Conservation (phyloP, 53 echinoderm and acorn worm species). For the Astropecten irregularis region DNA sequence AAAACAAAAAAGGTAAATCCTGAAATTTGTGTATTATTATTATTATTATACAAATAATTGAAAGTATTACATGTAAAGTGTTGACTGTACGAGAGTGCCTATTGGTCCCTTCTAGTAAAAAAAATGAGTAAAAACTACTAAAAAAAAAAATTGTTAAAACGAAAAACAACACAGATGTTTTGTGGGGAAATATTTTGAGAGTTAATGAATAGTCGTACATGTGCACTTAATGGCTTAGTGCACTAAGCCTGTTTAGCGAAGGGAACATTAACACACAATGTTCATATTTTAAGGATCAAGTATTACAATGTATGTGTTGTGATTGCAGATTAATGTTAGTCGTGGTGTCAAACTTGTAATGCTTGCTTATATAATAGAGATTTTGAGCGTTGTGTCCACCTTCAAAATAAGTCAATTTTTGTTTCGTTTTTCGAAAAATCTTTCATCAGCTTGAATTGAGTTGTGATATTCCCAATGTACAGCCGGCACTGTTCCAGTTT, state of each 20-base stretch:
- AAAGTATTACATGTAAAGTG: conserved; percentile 15
- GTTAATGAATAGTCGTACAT: conserved; percentile 11
- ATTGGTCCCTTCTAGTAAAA: neutral
- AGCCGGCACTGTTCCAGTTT: too few species aligned
- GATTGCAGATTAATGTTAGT: neutral
- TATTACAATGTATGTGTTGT: neutral
- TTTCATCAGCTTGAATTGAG: conserved; percentile 10
- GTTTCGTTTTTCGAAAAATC: too few species aligned
- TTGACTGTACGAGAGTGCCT: conserved; percentile 32
- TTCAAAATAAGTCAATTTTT: neutral
- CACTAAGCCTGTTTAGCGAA: neutral
- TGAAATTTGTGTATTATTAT: conserved; percentile 50
- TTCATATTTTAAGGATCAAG: neutral
- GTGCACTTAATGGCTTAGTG: neutral
- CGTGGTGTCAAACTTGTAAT: neutral
- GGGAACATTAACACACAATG: neutral
- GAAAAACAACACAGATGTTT: neutral
- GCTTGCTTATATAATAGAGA: conserved; percentile 17
- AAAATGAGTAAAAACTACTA: neutral
- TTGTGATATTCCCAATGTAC: neutral
- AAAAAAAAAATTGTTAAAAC: neutral
- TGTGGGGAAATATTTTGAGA: conserved; percentile 20
- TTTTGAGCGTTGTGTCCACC: neutral
- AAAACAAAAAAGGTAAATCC: conserved; percentile 19
- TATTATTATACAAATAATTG: neutral